Evolutionary conservation across 2,888 invertebrate species (phyloP).

Genomic region (Hypomecis atomaria): DNA sequence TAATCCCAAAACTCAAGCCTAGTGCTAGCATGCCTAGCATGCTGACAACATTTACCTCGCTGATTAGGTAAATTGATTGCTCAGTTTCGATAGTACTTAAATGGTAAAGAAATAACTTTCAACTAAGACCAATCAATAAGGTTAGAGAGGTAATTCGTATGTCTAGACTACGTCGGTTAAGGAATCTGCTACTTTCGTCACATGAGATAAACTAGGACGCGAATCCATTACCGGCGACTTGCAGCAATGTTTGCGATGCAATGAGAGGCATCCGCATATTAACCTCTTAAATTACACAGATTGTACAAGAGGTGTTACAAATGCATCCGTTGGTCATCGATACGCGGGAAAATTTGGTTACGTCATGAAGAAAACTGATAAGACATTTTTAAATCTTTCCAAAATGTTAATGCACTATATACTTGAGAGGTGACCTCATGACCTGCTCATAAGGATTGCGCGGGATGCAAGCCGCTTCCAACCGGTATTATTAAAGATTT

Average conservation of each 20-base stretch:
- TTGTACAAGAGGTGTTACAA: slow-evolving; percentile 32
- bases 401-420: too few relatives aligned
- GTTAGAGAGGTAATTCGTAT: neutral
- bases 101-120: neutral
- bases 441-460: too few relatives aligned
- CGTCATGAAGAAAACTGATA: slow-evolving; percentile 9
- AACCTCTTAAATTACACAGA: slow-evolving; percentile 21
- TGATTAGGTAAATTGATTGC: neutral
- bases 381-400: neutral
- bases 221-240: slow-evolving; percentile 27
- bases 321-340: slow-evolving; percentile 20
- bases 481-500: too few relatives aligned
- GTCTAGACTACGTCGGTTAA: slow-evolving; percentile 12
- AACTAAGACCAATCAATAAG: slow-evolving; percentile 2
- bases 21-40: too few relatives aligned
- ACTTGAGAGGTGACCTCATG: too few relatives aligned
- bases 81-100: neutral
- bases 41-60: too few relatives aligned
- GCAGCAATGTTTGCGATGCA: slow-evolving; percentile 33
- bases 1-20: too few relatives aligned
- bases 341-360: slow-evolving; percentile 6
- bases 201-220: slow-evolving; percentile 28
- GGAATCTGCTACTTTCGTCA: slow-evolving; percentile 29
- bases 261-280: slow-evolving; percentile 31
- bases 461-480: too few relatives aligned